Evolutionary conservation across 1,140 invertebrate genomes (phyloP).

Genomic region (Cataglyphis hispanica): DNA sequence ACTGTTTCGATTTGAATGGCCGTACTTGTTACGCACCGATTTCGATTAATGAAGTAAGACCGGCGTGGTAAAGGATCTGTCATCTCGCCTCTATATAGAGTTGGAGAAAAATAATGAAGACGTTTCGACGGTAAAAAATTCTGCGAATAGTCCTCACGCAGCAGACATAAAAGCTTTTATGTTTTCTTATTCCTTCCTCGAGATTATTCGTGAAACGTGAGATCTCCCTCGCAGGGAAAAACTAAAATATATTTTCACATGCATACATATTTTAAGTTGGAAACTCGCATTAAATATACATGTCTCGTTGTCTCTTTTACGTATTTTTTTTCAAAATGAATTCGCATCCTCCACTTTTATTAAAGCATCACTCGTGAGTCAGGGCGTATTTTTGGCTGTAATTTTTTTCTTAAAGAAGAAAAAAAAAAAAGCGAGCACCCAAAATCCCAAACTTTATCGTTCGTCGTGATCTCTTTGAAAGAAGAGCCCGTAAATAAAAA

Average conservation of each 20-base stretch:
- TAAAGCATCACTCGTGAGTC: background rate
- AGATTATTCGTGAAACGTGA: background rate
- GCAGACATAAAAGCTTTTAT: background rate
- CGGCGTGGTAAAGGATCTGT: background rate
- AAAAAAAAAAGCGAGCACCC: background rate
- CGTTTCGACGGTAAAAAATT: background rate
- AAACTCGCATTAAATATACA: background rate
- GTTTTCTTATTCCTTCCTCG: background rate
- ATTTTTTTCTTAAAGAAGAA: background rate
- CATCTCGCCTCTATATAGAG: background rate
- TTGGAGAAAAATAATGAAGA: background rate
- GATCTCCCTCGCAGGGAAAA: background rate
- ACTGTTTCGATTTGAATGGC: constrained; percentile 39
- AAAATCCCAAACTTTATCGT: background rate
- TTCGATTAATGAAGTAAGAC: constrained; percentile 51
- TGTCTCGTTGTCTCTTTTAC: background rate
- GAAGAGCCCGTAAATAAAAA: constrained; percentile 22
- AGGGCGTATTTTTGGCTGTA: background rate
- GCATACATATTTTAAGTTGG: background rate
- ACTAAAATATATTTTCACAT: background rate
- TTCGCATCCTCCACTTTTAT: background rate
- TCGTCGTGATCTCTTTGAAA: background rate
- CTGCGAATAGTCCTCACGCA: no score
- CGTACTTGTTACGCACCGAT: constrained; percentile 45
- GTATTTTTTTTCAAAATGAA: background rate